Conservation (phyloP, 2,888 invertebrate species). For the Spicauda simplicius region DNA sequence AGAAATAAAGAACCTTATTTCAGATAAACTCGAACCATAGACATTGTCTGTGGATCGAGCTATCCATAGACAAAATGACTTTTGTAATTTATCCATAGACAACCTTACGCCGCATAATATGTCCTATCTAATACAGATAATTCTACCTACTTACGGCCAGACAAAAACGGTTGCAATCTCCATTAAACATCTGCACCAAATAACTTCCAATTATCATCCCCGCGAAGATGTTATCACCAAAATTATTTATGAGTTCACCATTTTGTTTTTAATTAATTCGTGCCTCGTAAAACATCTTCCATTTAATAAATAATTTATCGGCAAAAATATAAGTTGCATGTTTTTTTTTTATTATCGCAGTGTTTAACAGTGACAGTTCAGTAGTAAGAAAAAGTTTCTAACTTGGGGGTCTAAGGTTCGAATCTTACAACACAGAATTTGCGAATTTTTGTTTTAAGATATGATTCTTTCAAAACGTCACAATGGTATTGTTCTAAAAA, state of each 20-base stretch:
- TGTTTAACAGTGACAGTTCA: neutral
- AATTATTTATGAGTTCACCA: slow-evolving; percentile 19
- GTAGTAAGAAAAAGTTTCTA: no score
- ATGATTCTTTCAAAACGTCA: no score
- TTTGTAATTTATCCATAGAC: no score
- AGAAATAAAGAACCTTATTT: no score
- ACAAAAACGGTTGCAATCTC: neutral
- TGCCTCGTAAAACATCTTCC: slow-evolving; percentile 5
- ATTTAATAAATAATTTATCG: neutral
- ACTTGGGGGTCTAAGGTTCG: no score
- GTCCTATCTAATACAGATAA: neutral
- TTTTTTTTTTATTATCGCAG: neutral
- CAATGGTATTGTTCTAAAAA: no score
- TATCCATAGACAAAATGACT: no score
- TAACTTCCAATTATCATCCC: slow-evolving; percentile 10
- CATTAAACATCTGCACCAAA: slow-evolving; percentile 10
- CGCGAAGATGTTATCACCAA: slow-evolving; percentile 13
- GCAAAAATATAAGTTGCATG: neutral
- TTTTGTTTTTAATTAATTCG: slow-evolving; percentile 27
- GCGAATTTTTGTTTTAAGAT: no score
- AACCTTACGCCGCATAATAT: no score
- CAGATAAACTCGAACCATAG: no score
- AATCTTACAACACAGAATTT: no score
- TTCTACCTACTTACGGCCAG: neutral
- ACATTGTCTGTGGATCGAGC: no score